phyloP scores from a whole-genome alignment of 2,113 vertebrate species.

The Platichthys flesus region DNA sequence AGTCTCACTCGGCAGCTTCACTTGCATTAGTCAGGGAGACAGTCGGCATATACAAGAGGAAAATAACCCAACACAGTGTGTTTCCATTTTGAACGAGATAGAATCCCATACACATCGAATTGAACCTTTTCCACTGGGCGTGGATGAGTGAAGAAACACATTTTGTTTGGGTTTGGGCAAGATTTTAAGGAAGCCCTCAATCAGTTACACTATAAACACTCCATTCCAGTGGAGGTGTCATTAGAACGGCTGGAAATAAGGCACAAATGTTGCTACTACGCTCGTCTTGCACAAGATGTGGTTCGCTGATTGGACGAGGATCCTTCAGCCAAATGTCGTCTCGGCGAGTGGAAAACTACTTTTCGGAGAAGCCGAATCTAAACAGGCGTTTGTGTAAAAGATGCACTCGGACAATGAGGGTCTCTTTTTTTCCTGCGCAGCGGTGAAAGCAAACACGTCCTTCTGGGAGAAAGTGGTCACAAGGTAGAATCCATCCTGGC shows the following conservation, averaged over 20 bases:
- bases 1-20: constrained; percentile 35
- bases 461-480: constrained; percentile 39
- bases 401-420: constrained; percentile 63
- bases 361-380: constrained; percentile 66
- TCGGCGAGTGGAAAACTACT: constrained; percentile 64
- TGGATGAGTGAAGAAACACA: constrained; percentile 73
- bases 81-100: constrained; percentile 70
- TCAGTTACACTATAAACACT: constrained; percentile 78
- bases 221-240: constrained; percentile 74
- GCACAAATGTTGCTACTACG: constrained; percentile 54
- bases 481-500: constrained; percentile 64
- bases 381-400: constrained; percentile 64
- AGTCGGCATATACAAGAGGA: constrained; percentile 34
- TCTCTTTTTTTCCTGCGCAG: constrained; percentile 26
- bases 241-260: constrained; percentile 72
- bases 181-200: constrained; percentile 80
- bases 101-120: constrained; percentile 42
- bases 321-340: constrained; percentile 70
- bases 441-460: constrained; percentile 54
- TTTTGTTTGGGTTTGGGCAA: constrained; percentile 77
- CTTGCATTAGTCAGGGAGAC: constrained; percentile 55
- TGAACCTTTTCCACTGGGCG: constrained; percentile 67
- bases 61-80: constrained; percentile 37
- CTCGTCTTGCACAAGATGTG: constrained; percentile 72
- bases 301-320: constrained; percentile 73